A percentile compares a stretch with the other conserved stretches of the same genome.
Evolutionary conservation across 1,140 invertebrate species (phyloP).

Genomic region (Drosophila eugracilis): DNA sequence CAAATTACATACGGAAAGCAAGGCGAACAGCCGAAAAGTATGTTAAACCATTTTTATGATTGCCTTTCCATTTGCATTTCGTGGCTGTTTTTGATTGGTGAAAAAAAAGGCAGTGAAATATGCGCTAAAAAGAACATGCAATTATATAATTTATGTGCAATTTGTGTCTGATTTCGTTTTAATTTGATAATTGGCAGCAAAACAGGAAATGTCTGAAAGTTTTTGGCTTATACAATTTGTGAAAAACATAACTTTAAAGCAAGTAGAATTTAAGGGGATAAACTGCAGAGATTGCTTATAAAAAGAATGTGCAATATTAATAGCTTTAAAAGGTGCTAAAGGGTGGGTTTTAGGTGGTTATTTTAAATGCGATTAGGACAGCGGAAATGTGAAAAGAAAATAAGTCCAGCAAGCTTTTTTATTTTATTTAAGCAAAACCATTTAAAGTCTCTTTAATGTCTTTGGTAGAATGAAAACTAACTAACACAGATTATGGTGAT

Average conservation of each 20-base stretch:
- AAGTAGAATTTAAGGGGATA: neutral
- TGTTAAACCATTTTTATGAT: slow-evolving; percentile 12
- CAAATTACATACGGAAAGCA: slow-evolving; percentile 23
- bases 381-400: too few species aligned
- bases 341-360: too few species aligned
- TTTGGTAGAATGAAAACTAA: too few species aligned
- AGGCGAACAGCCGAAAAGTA: slow-evolving; percentile 1
- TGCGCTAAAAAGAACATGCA: slow-evolving; percentile 6
- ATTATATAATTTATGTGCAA: slow-evolving; percentile 49
- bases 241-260: neutral
- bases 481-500: too few species aligned
- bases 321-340: neutral
- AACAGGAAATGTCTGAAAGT: neutral
- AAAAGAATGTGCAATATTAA: neutral
- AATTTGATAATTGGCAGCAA: slow-evolving; percentile 32
- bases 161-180: slow-evolving; percentile 27
- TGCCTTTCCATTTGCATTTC: slow-evolving; percentile 23
- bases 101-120: too few species aligned
- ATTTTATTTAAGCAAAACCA: too few species aligned
- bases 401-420: too few species aligned
- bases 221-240: neutral
- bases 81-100: slow-evolving; percentile 29
- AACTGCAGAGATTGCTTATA: neutral
- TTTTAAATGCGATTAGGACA: too few species aligned
- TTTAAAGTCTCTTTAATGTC: too few species aligned